Percentiles rank a stretch among this genome's conserved stretches.
These are phyloP conservation scores for Dryoscopus gambensis DNA, from an alignment of 2,113 vertebrate genomes.

Conservation along the genomic window DNA sequence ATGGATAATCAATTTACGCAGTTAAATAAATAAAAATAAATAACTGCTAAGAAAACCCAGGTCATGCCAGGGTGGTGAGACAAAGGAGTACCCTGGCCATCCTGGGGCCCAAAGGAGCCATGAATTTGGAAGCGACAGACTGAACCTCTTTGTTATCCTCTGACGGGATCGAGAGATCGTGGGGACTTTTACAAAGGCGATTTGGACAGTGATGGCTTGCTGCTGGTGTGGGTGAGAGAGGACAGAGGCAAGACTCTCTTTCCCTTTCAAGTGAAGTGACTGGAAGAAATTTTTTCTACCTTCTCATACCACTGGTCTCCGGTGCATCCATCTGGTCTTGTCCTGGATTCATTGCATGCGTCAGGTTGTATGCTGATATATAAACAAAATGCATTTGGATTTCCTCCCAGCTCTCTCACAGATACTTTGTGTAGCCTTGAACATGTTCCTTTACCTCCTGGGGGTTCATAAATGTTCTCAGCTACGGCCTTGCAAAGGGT, in stretches of 20 bases:
- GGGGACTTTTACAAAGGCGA: not conserved
- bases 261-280: not conserved
- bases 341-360: not conserved
- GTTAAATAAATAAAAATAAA: conserved; percentile 59
- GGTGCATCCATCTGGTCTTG: not conserved
- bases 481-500: rapidly evolving
- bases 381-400: not conserved
- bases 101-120: not conserved
- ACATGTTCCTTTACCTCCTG: not conserved
- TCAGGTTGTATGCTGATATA: not conserved
- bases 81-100: not conserved
- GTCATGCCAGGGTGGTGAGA: not conserved
- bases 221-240: not conserved
- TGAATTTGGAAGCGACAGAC: not conserved
- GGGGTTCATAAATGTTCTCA: not conserved
- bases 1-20: conserved; percentile 38
- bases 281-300: not conserved
- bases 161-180: rapidly evolving
- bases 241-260: not conserved
- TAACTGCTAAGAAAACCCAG: conserved; percentile 10
- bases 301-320: not conserved
- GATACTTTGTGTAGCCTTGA: not conserved
- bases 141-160: not conserved
- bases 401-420: not conserved
- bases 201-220: not conserved